Evolutionary conservation across 2,888 invertebrate species (phyloP), one percentile per base, ranked within the genome.

Genomic region (Girardia tigrina): DNA sequence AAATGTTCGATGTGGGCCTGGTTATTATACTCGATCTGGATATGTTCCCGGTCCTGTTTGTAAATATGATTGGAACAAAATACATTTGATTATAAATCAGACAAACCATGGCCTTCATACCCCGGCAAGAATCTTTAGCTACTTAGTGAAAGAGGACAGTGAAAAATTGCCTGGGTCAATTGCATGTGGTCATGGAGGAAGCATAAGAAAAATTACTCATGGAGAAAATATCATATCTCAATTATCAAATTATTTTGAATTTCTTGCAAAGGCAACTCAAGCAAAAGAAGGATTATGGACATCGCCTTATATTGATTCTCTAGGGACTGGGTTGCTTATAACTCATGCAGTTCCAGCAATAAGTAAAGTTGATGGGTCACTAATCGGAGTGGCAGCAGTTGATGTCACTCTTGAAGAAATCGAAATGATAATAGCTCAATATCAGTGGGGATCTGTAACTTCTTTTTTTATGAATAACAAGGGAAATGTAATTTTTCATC

Each of bases 41-140:
- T 84, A 83, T 80, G 84, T 84, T 1, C 83, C 84, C 42, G 84
- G 84, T 1, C 84, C 84, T 14, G 82, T 84, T 4, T 84, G 84
- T 79, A 83, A 82, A 78, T 84, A 84, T 78, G 84, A 84, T 80
- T 84, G 83, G 82, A 84, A 84, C 0, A 81, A 83, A 77, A 83
- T 83, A 0, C 84, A 83, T 82, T 79, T 80, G 36, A 78, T 82
- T 0, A 81, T 81, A 8, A 80, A 83, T 71, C 78, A 80, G 70
- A 81, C 80, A 76, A 83, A 83, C 77, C 78, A 79, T 26, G 77
- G 80, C 28, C 78, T 80, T 2, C 76, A 76, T 20, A 82, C 82
- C n/a, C 79, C 79, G 77, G 82, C 81, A 78, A 77, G 79, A 69
- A 82, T 85, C 72, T 84, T 84, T 79, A 84, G 84, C 77, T 85